Evolutionary conservation across 2,888 invertebrate species (phyloP).

Genomic region (Ornithoptera priamus): DNA sequence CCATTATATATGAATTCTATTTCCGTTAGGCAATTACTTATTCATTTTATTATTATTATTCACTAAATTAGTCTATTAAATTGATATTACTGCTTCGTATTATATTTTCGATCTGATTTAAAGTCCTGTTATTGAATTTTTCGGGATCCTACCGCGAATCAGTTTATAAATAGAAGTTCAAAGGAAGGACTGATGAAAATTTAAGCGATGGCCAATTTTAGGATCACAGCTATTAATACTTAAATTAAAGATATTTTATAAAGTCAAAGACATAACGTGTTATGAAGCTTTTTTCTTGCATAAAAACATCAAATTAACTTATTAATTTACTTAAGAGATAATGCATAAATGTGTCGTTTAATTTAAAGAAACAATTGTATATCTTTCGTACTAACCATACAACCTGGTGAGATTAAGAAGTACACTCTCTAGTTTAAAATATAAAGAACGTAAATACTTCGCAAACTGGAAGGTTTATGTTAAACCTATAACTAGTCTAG

Average conservation of each 20-base stretch:
- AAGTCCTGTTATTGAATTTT: conserved; percentile 27
- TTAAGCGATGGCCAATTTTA: background rate
- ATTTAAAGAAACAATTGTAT: too few species aligned
- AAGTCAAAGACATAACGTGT: background rate
- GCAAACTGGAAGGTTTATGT: too few species aligned
- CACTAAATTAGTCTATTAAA: conserved; percentile 19
- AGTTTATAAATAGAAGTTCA: conserved; percentile 26
- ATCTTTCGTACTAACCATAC: too few species aligned
- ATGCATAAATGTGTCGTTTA: too few species aligned
- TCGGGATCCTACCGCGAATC: conserved; percentile 7
- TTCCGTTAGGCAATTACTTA: conserved; percentile 15
- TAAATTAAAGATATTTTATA: background rate
- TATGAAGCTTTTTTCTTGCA: background rate
- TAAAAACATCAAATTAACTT: too few species aligned
- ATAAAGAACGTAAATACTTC: too few species aligned
- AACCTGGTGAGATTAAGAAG: too few species aligned
- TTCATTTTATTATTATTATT: conserved; percentile 16
- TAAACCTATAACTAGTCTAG: too few species aligned
- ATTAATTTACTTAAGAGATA: too few species aligned
- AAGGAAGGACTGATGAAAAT: background rate
- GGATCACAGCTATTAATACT: too few species aligned
- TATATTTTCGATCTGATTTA: conserved; percentile 22
- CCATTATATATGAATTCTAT: background rate
- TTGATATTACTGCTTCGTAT: conserved; percentile 14
- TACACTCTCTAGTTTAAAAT: too few species aligned